Percentiles rank a stretch among this genome's conserved stretches.
Evolutionary conservation across 2,113 vertebrate species (phyloP).

Genomic region (Festucalex cinctus): DNA sequence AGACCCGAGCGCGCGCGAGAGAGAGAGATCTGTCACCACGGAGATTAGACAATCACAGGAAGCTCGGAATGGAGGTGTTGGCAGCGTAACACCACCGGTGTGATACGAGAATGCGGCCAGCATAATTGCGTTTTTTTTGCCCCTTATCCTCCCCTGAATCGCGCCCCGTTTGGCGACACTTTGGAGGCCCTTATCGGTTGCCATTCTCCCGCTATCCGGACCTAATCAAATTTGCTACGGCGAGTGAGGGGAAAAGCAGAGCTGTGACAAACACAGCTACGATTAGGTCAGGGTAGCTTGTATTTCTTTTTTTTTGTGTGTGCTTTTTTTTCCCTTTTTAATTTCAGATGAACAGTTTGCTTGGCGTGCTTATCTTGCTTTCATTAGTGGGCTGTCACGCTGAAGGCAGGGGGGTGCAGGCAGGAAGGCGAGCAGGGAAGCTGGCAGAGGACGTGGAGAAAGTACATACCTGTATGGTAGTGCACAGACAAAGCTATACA

Average conservation of each 20-base stretch:
- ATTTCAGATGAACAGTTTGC: slow-evolving; percentile 68
- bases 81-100: slow-evolving; percentile 46
- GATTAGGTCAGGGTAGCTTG: slow-evolving; percentile 59
- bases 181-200: slow-evolving; percentile 72
- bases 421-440: slow-evolving; percentile 10
- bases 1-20: slow-evolving; percentile 34
- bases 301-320: slow-evolving; percentile 30
- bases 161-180: slow-evolving; percentile 69
- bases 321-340: slow-evolving; percentile 44
- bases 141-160: slow-evolving; percentile 74
- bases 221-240: slow-evolving; percentile 74
- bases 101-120: slow-evolving; percentile 71
- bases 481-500: neutral
- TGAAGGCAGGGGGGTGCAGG: slow-evolving; percentile 49
- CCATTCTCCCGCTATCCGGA: slow-evolving; percentile 71
- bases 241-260: slow-evolving; percentile 51
- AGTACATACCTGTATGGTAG: neutral
- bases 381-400: slow-evolving; percentile 63
- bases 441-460: neutral
- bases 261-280: slow-evolving; percentile 54
- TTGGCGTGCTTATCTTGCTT: slow-evolving; percentile 72
- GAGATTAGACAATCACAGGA: slow-evolving; percentile 72
- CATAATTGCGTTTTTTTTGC: slow-evolving; percentile 62
- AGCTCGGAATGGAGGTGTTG: slow-evolving; percentile 42
- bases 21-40: slow-evolving; percentile 64